Percentiles rank a stretch among this genome's conserved stretches.
phyloP scores from a whole-genome alignment of 2,113 vertebrate genomes.

The Mus musculus region GRCm39 chr19:14814501-14815000 shows the following conservation, averaged over 20 bases:
- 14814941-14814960: slow-evolving; percentile 87
- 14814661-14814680: slow-evolving; percentile 18
- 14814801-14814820: slow-evolving; percentile 86
- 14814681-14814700: slow-evolving; percentile 43
- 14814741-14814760: slow-evolving; percentile 71
- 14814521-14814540: neutral
- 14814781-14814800: slow-evolving; percentile 81
- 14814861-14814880: slow-evolving; percentile 87
- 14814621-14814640: neutral
- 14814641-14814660: neutral
- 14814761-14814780: slow-evolving; percentile 80
- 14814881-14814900: slow-evolving; percentile 88
- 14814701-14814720: slow-evolving; percentile 1
- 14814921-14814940: slow-evolving; percentile 85
- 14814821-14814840: slow-evolving; percentile 83
- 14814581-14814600: neutral
- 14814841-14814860: slow-evolving; percentile 85
- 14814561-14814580: neutral
- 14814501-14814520: slow-evolving; percentile 30
- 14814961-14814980: slow-evolving; percentile 87
- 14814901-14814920: slow-evolving; percentile 88
- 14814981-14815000: slow-evolving; percentile 86
- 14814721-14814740: slow-evolving; percentile 65
- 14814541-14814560: neutral
- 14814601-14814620: neutral